Base-by-base conservation (phyloP, 2,797 vertebrate species). In the Gambelia wislizenii region DNA sequence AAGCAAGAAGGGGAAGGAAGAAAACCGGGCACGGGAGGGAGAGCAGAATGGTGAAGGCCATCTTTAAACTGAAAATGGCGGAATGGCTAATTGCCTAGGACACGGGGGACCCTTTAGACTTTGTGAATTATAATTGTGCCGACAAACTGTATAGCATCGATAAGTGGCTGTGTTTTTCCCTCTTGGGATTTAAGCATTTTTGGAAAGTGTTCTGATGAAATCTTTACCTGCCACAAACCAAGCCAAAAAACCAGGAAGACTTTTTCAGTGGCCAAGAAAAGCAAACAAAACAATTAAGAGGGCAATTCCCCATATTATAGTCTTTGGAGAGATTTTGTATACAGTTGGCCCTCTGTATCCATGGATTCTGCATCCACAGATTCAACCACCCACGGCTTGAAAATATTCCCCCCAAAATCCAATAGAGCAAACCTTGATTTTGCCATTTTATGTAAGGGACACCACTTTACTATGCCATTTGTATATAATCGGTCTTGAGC, bases 81-180 rank as follows among this genome's bases (percentile, higher is more conserved):
- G 89, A 81, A 96, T 92, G 93, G 89, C 93, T 94, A 95, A 95
- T 96, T 96, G 95, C 93, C 88, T 86, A 87, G 93, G 94, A 93
- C 95, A 95, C 91, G 91, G 94, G 44, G 95, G 95, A 95, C 93
- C 90, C 85, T 94, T 96, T 95, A 92, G 42, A 92, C 94, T 87
- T 91, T 91, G 91, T 93, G 94, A 94, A 96, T 91, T 93, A 91
- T 96, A 96, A 95, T 96, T 95, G 92, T 85, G 79, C 95, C 94
- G 94, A 89, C 89, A 94, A 94, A 94, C 94, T 95, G 93, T 81
- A 92, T 89, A 78, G 90, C 93, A 88, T 75, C 88, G 94, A 94
- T 95, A 96, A 95, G 91, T 91, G 91, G 67, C 20, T 18, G 36
- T 20, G n/a, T 25, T 9, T 22, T 8, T n/a, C 22, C 67, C 27